Percentiles rank a stretch among this genome's conserved stretches.
Conservation (phyloP, 2,888 invertebrate genomes). For the Octodonta nipae region DNA sequence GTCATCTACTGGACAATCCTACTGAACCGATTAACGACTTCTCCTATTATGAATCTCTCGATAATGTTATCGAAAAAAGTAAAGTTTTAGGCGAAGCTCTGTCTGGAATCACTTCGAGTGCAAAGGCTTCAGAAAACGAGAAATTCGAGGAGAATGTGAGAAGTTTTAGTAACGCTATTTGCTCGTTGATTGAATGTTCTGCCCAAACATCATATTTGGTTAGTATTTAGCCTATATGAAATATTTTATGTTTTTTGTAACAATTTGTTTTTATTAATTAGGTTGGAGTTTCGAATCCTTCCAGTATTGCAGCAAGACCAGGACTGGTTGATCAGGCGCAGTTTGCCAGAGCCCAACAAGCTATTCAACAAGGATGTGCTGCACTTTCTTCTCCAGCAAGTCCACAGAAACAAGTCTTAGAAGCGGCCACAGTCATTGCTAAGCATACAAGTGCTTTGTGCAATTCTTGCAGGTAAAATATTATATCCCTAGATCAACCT, state of each 20-base stretch:
- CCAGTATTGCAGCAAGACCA: constrained; percentile 74
- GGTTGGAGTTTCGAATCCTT: constrained; percentile 85
- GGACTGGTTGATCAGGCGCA: constrained; percentile 82
- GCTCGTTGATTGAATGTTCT: constrained; percentile 81
- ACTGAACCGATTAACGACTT: constrained; percentile 76
- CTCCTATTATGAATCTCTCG: constrained; percentile 87
- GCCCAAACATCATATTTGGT: constrained; percentile 89
- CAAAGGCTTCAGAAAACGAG: constrained; percentile 74
- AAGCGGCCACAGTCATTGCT: constrained; percentile 86
- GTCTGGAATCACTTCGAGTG: constrained; percentile 87
- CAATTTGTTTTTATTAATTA: constrained; percentile 17
- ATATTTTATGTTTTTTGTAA: background rate
- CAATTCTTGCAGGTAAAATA: constrained; percentile 61
- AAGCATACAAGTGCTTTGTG: constrained; percentile 92
- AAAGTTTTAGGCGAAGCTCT: constrained; percentile 74
- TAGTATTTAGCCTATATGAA: constrained; percentile 11
- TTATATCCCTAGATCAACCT: too few relatives aligned
- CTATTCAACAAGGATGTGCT: constrained; percentile 80
- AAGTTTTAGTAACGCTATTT: constrained; percentile 75
- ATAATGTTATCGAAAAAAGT: constrained; percentile 77
- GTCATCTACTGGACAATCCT: constrained; percentile 70
- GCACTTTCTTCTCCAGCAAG: constrained; percentile 57
- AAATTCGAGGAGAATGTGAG: constrained; percentile 74
- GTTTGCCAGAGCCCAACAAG: constrained; percentile 75
- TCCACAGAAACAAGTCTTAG: constrained; percentile 70